A percentile compares a stretch with the other conserved stretches of the same genome.
Conservation (phyloP, 2,888 invertebrate genomes). For the Temnothorax unifasciatus region DNA sequence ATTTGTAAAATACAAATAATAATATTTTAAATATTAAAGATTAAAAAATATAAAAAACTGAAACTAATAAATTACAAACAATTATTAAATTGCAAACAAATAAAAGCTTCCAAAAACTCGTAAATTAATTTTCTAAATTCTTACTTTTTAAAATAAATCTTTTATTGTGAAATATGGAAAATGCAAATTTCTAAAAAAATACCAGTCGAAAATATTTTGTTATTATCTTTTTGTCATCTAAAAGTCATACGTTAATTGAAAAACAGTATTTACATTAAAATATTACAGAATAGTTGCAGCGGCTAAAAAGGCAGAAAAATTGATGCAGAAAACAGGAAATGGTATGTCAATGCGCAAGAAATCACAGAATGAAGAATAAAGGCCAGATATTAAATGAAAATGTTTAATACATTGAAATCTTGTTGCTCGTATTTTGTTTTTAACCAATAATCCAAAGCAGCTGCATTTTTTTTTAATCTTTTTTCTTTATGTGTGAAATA, state of each 20-base stretch:
- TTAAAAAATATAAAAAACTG: not conserved
- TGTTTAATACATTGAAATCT: not conserved
- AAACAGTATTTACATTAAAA: not conserved
- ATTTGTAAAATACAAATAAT: not conserved
- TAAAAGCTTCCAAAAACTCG: not conserved
- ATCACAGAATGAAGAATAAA: constrained; percentile 9
- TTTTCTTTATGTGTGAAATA: not conserved
- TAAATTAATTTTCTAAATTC: too few relatives aligned
- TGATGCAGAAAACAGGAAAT: not conserved
- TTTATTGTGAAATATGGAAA: not conserved
- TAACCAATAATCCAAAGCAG: not conserved
- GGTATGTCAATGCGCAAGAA: not conserved
- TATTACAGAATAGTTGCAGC: not conserved
- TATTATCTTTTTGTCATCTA: not conserved
- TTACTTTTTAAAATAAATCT: not conserved
- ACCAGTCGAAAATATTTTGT: not conserved
- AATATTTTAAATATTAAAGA: not conserved
- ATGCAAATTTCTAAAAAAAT: not conserved
- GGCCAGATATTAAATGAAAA: not conserved
- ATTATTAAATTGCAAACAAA: not conserved
- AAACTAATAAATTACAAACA: not conserved
- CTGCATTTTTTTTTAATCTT: not conserved
- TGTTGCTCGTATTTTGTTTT: not conserved
- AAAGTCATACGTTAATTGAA: constrained; percentile 3
- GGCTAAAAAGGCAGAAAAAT: not conserved